phyloP scores from a whole-genome alignment of 2,797 vertebrate genomes.

The Darevskia nairensis region DNA sequence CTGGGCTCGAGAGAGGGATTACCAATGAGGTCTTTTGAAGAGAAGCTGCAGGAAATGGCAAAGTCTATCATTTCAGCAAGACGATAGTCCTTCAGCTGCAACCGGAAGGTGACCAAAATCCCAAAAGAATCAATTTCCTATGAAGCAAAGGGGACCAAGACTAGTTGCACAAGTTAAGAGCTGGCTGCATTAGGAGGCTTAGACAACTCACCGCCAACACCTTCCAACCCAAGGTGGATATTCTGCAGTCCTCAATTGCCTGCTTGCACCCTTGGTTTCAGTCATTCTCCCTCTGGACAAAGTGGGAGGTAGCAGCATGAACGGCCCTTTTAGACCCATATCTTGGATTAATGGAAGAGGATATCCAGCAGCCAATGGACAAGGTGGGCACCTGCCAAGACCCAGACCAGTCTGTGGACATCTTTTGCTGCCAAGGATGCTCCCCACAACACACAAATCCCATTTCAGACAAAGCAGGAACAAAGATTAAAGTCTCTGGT shows the following conservation, averaged over 20 bases:
- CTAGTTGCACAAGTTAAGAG: background rate
- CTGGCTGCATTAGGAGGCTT: background rate
- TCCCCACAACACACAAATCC: too few relatives aligned
- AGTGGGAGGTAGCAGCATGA: background rate
- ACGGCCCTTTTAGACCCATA: background rate
- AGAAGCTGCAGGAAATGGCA: conserved; percentile 69
- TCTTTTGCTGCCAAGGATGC: too few relatives aligned
- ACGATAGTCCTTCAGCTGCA: conserved; percentile 62
- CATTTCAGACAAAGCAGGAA: background rate
- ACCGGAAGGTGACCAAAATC: conserved; percentile 61
- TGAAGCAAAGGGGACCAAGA: background rate
- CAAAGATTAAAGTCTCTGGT: background rate
- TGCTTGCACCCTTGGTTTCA: background rate
- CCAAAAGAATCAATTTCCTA: conserved; percentile 57
- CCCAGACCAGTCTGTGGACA: background rate
- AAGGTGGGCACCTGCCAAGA: background rate
- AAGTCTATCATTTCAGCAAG: conserved; percentile 59
- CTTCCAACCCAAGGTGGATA: too few relatives aligned
- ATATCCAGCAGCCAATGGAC: background rate
- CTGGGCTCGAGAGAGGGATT: background rate
- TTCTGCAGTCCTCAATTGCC: background rate
- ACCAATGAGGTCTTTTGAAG: conserved; percentile 68
- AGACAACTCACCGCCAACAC: too few relatives aligned
- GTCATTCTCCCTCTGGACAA: background rate
- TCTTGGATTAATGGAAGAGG: background rate